These are phyloP conservation scores for Rhagologus leucostigma DNA, from an alignment of 2,113 vertebrate species.

Conservation along the genomic window DNA sequence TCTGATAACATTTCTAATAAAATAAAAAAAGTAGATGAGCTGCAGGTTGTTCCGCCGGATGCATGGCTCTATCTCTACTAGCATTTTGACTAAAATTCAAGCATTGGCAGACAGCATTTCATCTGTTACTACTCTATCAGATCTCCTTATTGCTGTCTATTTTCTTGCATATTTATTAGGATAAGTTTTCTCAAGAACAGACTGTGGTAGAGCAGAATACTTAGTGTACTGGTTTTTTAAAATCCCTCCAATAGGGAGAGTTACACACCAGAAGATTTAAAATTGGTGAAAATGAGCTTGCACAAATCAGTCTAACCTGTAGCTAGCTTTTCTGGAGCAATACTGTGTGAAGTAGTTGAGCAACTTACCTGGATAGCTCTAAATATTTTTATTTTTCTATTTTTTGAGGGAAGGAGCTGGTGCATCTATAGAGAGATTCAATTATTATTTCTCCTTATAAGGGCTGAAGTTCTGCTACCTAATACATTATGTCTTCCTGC, in stretches of 20 bases:
- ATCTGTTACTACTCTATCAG: neutral
- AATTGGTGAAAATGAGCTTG: neutral
- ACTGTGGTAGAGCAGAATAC: neutral
- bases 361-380: neutral
- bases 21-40: neutral
- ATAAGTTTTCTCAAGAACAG: constrained; percentile 8
- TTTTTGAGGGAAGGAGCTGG: neutral
- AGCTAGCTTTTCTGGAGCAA: neutral
- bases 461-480: neutral
- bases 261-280: neutral
- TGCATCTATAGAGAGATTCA: neutral
- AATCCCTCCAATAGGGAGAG: neutral
- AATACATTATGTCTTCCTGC: neutral
- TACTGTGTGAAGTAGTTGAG: neutral
- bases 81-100: constrained; percentile 22
- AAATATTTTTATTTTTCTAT: neutral
- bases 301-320: neutral
- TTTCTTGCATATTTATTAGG: constrained; percentile 6
- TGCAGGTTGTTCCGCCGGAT: neutral
- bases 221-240: neutral
- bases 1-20: neutral
- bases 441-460: neutral
- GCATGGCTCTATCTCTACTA: neutral
- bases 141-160: neutral
- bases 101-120: neutral